phyloP scores from a whole-genome alignment of 2,797 vertebrate genomes.

The Phoxinus dragarum region DNA sequence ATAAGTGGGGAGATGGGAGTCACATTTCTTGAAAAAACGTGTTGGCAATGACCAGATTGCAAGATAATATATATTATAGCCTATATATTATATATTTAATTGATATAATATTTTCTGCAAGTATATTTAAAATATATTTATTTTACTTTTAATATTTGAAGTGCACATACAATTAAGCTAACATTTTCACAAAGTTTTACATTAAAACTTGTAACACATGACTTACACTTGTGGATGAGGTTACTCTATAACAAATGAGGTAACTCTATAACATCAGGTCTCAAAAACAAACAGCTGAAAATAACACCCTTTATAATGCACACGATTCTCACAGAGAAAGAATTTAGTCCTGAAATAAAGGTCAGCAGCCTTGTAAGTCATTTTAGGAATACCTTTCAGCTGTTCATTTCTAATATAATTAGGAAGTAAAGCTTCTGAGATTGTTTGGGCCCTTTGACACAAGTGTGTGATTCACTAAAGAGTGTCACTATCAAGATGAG shows the following conservation, averaged over 20 bases:
- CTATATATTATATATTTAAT: too few relatives aligned
- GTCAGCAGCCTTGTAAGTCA: constrained; percentile 36
- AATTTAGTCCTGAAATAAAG: constrained; percentile 34
- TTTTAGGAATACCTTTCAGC: constrained; percentile 29
- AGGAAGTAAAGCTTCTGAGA: constrained; percentile 33
- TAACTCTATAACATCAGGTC: constrained; percentile 19
- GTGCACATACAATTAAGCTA: too few relatives aligned
- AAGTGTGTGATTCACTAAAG: constrained; percentile 39
- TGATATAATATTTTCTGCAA: too few relatives aligned
- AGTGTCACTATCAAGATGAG: constrained; percentile 34
- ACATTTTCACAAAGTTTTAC: too few relatives aligned
- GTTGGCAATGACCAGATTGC: neutral
- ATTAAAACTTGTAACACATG: neutral
- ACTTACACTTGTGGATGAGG: constrained; percentile 5
- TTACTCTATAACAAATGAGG: constrained; percentile 34
- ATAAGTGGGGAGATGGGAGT: neutral
- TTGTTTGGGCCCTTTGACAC: constrained; percentile 31
- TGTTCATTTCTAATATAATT: constrained; percentile 42
- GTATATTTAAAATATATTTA: too few relatives aligned
- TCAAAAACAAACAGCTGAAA: constrained; percentile 19
- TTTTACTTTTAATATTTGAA: too few relatives aligned
- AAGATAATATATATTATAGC: too few relatives aligned
- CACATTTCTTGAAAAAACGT: neutral
- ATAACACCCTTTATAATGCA: constrained; percentile 34
- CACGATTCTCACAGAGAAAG: constrained; percentile 7